These are phyloP conservation scores for Lacerta agilis DNA, from an alignment of 2,797 vertebrate species.

Conservation along the genomic window DNA sequence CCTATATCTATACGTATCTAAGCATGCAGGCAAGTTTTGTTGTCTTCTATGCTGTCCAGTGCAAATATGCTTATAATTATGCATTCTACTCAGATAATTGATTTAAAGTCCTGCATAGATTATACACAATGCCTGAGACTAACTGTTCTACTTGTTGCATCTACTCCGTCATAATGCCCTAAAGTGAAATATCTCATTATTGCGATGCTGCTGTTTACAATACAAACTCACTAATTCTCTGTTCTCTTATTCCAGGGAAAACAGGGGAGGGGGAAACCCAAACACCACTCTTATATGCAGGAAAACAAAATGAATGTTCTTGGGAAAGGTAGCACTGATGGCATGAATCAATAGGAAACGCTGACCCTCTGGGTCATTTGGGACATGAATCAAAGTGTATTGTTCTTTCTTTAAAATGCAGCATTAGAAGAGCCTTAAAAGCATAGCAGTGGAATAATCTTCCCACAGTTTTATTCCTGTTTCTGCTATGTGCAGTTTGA, in stretches of 20 bases:
- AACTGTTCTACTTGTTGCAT: not conserved
- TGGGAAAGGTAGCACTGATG: not conserved
- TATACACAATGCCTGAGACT: not conserved
- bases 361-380: constrained; percentile 4
- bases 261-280: not conserved
- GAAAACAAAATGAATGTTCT: constrained; percentile 21
- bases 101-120: not conserved
- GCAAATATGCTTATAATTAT: not conserved
- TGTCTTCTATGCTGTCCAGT: not conserved
- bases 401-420: not conserved
- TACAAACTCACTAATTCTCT: not conserved
- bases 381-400: constrained; percentile 3
- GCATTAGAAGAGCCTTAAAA: not conserved
- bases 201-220: constrained; percentile 9
- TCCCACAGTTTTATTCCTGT: not conserved
- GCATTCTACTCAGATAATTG: not conserved
- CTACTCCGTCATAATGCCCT: not conserved
- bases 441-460: not conserved
- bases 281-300: not conserved
- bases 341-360: constrained; percentile 25
- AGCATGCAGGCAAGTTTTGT: not conserved
- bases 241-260: not conserved
- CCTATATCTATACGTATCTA: not conserved
- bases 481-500: not conserved
- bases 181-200: not conserved